phyloP scores from a whole-genome alignment of 1,140 invertebrate species.

The Mactra quadrangularis region DNA sequence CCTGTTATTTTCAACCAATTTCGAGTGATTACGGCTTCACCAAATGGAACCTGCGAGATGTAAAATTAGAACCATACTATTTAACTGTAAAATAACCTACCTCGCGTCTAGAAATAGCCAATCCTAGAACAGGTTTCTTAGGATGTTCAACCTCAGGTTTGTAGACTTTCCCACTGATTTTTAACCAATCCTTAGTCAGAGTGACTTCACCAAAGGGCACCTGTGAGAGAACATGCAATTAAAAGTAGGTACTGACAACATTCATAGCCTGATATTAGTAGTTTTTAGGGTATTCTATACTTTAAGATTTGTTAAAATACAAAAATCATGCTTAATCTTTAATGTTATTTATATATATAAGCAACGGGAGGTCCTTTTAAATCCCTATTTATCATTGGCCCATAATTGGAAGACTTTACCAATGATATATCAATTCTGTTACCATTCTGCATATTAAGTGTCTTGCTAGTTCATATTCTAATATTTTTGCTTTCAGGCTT shows the following conservation, averaged over 20 bases:
- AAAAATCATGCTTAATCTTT: too few species aligned
- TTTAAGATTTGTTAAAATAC: too few species aligned
- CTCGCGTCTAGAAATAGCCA: conserved; percentile 27
- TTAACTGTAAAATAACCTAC: conserved; percentile 12
- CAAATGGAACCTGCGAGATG: conserved; percentile 91
- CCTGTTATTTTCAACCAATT: conserved; percentile 91
- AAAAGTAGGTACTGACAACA: conserved; percentile 34
- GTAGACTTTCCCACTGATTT: conserved; percentile 88
- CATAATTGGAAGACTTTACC: too few species aligned
- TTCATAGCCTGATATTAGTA: not conserved
- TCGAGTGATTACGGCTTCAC: conserved; percentile 90
- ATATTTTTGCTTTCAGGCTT: too few species aligned
- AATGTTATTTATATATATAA: too few species aligned
- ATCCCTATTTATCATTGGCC: too few species aligned
- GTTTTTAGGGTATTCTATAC: too few species aligned
- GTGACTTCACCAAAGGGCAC: conserved; percentile 95
- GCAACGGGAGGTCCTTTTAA: too few species aligned
- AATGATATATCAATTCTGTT: too few species aligned
- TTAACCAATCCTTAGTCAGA: conserved; percentile 91
- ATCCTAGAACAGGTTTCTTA: conserved; percentile 41
- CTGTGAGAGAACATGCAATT: conserved; percentile 80
- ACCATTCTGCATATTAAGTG: too few species aligned
- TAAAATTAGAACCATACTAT: conserved; percentile 13
- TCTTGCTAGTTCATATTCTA: too few species aligned
- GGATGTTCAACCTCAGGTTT: conserved; percentile 90